Evolutionary conservation across 2,797 vertebrate genomes (phyloP), one percentile per base, ranked within the genome.

Genomic region (Furcifer pardalis): DNA sequence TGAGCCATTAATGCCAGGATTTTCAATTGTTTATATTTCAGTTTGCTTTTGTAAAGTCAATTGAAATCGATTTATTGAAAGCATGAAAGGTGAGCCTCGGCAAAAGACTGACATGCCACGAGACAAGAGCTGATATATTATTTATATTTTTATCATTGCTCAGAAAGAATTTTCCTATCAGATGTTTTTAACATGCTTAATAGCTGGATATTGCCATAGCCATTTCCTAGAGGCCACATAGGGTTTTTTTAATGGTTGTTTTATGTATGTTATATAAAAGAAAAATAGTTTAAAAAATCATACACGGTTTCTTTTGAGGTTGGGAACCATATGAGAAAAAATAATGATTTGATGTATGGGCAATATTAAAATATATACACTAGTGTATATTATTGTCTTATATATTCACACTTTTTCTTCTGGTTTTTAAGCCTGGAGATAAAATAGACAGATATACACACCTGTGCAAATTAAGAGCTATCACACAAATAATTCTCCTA

Each of bases 321-420:
- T 81, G 75, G 88, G 95, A 83, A 80, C 40, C 90, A 91, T 92
- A 82, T 93, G 90, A 82, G 77, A 90, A 91, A 78, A 87, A 69
- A 85, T 87, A 83, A 87, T 93, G 91, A 94, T 95, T 92, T 95
- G 94, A 89, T 89, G 56, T 77, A 83, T 71, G 90, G 89, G 42
- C 87, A 92, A 90, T 74, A 87, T 77, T 78, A 90, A 92, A 93
- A 91, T 83, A 59, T 81, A 59, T 75, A 86, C 76, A 85, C 88
- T 95, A 91, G 92, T 95, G 92, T 90, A 95, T 93, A 92, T 88
- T 68, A 75, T 82, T 86, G 71, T 71, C 79, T 65, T 86, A 2
- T 89, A 71, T 85, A 76, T 79, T 90, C 76, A 73, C 88, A 82
- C 73, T 85, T 83, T 72, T 78, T 91, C 72, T 52, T 42, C 35